Conservation (phyloP, 2,113 vertebrate genomes). For the Passer domesticus region DNA sequence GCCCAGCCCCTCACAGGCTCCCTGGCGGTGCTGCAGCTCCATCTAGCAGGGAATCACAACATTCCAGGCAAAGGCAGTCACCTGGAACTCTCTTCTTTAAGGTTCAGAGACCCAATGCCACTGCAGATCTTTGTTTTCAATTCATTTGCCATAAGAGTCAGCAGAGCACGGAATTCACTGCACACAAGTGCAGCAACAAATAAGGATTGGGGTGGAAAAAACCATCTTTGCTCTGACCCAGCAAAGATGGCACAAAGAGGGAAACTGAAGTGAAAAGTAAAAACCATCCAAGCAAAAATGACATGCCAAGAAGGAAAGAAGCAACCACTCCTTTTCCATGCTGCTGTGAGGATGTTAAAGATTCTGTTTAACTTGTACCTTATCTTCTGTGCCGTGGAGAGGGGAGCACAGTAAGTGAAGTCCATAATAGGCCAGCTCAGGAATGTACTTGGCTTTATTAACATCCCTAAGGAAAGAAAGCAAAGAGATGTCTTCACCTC, state of each 20-base stretch:
- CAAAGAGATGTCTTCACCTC: not conserved
- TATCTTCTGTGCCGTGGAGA: not conserved
- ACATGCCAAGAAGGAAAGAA: not conserved
- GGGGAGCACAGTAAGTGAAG: not conserved
- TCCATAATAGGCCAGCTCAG: not conserved
- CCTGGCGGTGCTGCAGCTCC: conserved; percentile 46
- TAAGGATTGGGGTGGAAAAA: not conserved
- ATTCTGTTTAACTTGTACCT: conserved; percentile 65
- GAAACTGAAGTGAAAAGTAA: not conserved
- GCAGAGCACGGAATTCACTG: not conserved
- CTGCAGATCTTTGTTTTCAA: not conserved
- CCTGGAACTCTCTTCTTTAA: not conserved
- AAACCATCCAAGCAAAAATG: rapidly evolving
- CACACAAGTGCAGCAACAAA: not conserved
- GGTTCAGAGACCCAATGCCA: not conserved
- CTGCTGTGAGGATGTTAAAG: not conserved
- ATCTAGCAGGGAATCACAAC: conserved; percentile 44
- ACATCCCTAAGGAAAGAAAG: conserved; percentile 61
- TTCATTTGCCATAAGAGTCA: not conserved
- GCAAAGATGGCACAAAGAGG: not conserved
- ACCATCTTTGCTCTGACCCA: not conserved
- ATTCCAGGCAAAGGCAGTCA: not conserved
- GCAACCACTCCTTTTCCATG: not conserved
- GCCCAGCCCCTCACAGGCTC: rapidly evolving
- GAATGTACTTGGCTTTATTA: not conserved